Evolutionary conservation across 2,797 vertebrate species (phyloP).

Genomic region (Chiroxiphia lanceolata): DNA sequence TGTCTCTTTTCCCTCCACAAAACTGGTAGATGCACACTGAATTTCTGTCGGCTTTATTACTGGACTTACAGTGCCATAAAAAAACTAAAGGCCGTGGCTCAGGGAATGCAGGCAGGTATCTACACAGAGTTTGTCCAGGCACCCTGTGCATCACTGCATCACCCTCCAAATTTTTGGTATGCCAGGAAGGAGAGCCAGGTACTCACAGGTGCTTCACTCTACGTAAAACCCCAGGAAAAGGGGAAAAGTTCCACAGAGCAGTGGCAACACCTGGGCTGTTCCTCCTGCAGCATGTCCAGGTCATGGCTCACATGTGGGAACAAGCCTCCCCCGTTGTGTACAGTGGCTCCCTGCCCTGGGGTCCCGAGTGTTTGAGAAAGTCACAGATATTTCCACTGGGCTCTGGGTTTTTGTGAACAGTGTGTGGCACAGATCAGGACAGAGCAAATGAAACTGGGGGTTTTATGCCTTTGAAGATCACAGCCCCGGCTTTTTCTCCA

Average conservation of each 20-base stretch:
- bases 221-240: background rate
- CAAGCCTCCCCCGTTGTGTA: accelerated
- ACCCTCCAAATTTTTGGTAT: background rate
- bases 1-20: background rate
- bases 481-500: accelerated
- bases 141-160: background rate
- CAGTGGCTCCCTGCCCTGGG: accelerated
- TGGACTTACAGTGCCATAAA: background rate
- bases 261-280: background rate
- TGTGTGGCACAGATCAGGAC: background rate
- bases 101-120: background rate
- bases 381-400: background rate
- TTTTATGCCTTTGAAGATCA: background rate
- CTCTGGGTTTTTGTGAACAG: background rate
- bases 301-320: background rate
- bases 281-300: background rate
- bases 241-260: background rate
- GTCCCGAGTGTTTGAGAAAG: background rate
- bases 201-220: background rate
- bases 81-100: background rate
- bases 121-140: background rate
- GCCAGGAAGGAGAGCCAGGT: background rate
- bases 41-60: background rate
- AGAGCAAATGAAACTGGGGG: accelerated
- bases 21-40: background rate